Conservation (phyloP, 2,888 invertebrate species). For the Calliopum simillimum region DNA sequence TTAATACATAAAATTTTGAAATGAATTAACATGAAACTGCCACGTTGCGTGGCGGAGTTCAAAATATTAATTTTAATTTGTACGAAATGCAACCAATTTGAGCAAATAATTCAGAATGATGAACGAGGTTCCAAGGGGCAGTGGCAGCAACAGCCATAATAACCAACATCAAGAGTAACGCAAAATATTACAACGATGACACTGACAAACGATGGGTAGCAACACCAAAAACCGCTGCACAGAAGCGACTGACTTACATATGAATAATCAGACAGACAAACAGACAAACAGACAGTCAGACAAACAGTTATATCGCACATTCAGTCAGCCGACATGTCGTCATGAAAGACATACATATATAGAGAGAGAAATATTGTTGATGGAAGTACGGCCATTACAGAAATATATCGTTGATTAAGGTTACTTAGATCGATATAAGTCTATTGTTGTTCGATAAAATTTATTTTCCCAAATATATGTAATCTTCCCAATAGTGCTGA, state of each 20-base stretch:
- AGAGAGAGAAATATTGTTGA: no score
- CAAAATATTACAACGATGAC: slow-evolving; percentile 18
- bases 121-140: slow-evolving; percentile 50
- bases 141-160: not conserved
- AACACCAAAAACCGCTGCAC: slow-evolving; percentile 13
- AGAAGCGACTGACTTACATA: not conserved
- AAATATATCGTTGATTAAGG: no score
- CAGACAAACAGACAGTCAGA: not conserved
- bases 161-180: not conserved
- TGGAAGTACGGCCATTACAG: no score
- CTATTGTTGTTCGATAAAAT: no score
- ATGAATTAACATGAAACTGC: no score
- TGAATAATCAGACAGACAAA: not conserved
- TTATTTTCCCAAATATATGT: no score
- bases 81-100: slow-evolving; percentile 50
- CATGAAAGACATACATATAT: not conserved
- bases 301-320: no score
- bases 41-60: not conserved
- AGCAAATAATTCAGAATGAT: slow-evolving; percentile 59
- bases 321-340: slow-evolving; percentile 8
- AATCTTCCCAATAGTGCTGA: no score
- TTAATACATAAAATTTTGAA: not conserved
- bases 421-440: no score
- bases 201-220: not conserved
- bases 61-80: slow-evolving; percentile 30